A percentile compares a stretch with the other conserved stretches of the same genome.
phyloP scores from a whole-genome alignment of 2,113 vertebrate species.

The Crotalus horridus region DNA sequence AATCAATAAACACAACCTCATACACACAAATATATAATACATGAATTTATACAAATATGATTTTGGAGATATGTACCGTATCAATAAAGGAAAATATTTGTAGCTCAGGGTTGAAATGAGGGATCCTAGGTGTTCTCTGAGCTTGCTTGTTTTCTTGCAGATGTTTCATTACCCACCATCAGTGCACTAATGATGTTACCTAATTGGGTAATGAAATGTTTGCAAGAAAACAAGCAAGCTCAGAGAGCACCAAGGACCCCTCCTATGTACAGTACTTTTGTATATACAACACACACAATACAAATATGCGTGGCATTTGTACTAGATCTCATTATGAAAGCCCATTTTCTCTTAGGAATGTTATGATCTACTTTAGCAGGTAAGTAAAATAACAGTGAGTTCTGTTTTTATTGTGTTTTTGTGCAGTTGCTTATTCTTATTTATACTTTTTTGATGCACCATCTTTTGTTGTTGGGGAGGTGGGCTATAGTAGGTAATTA shows the following conservation, averaged over 20 bases:
- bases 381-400: background rate
- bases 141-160: too few species aligned
- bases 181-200: too few species aligned
- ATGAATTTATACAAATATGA: background rate
- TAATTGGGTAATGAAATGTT: too few species aligned
- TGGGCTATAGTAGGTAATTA: background rate
- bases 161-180: too few species aligned
- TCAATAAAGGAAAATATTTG: too few species aligned
- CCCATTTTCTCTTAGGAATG: background rate
- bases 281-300: background rate
- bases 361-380: background rate
- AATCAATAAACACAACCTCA: background rate
- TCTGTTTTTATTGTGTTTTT: background rate
- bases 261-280: background rate
- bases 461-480: background rate
- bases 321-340: background rate
- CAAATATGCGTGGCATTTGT: background rate
- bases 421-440: background rate
- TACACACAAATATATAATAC: background rate
- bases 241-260: too few species aligned
- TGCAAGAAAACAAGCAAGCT: too few species aligned
- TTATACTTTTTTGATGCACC: conserved; percentile 46
- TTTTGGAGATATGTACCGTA: background rate
- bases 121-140: too few species aligned
- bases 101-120: too few species aligned